Evolutionary conservation across 2,113 vertebrate genomes (phyloP), one percentile per base, ranked within the genome.

Genomic region (Shinisaurus crocodilurus): DNA sequence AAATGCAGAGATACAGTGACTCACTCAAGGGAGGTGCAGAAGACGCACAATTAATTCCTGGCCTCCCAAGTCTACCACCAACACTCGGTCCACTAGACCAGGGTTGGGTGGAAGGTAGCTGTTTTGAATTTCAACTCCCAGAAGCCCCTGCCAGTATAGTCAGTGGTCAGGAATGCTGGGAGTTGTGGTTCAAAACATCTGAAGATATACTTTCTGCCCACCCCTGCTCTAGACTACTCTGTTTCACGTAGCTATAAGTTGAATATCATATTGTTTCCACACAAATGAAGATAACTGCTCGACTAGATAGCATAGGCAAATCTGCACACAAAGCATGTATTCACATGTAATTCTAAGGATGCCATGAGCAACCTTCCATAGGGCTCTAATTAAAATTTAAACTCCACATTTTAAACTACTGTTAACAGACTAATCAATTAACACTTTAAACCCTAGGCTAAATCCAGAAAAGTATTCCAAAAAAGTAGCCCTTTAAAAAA

Each of bases 381-480:
- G n/a, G 25, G 69, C 34, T 60, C 70, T 75, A 75, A 40, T 86
- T 86, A 86, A 86, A 75, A 75, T 86, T 63, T 75, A 76, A 77
- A 77, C 40, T 20, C 75, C 40, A 77, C 8, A 45, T 45, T 77
- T 37, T 37, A 60, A 82, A 82, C n/a, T 83, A 65, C 34, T 63
- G 79, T 20, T 81, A 57, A 81, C 63, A n/a, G 25, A 40, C n/a
- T 63, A 83, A 63, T 63, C 54, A 83, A 63, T 83, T 83, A 63
- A 37, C 20, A 34, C n/a, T 83, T 63, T 83, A 63, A 83, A 83
- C 2, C 70, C 48, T 57, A 43, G 25, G 85, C 50, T 37, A 86
- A 75, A 75, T 54, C n/a, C 50, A 75, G n/a, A 57, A 86, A 75
- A 40, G 85, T 40, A 18, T 43, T 60, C 34, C 37, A 50, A 6